These are phyloP conservation scores for Tolmerus cingulatus DNA, from an alignment of 2,888 invertebrate genomes.

Conservation along the genomic window DNA sequence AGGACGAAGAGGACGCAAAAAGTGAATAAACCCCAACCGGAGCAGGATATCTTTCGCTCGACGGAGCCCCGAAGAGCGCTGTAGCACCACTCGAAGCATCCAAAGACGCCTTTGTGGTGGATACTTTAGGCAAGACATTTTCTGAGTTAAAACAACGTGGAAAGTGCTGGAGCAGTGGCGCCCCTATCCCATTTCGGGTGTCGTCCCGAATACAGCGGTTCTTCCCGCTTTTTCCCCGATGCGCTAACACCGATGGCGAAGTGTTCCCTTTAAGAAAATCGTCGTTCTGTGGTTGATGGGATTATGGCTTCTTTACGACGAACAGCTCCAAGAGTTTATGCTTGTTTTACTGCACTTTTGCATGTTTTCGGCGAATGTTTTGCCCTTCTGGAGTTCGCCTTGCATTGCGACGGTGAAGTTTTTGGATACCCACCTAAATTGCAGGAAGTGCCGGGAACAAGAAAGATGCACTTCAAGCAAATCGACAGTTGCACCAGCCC, in stretches of 20 bases:
- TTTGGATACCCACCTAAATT: not conserved
- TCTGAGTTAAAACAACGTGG: not conserved
- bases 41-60: not conserved
- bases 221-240: not conserved
- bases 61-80: not conserved
- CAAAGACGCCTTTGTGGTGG: not conserved
- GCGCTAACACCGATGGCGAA: not conserved
- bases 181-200: not conserved
- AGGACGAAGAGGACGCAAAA: not conserved
- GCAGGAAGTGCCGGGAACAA: not conserved
- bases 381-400: not conserved
- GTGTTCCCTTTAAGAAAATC: constrained; percentile 5
- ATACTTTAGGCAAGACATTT: not conserved
- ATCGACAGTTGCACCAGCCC: not conserved
- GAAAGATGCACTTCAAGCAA: not conserved
- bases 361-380: not conserved
- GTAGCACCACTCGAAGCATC: not conserved
- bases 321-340: not conserved
- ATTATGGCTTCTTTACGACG: constrained; percentile 37
- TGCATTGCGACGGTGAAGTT: not conserved
- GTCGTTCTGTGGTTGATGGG: constrained; percentile 31
- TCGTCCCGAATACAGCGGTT: not conserved
- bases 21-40: not conserved
- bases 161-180: not conserved
- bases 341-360: constrained; percentile 23